These are phyloP conservation scores for Neolamprologus devosi DNA, from an alignment of 2,113 vertebrate species.

Conservation along the genomic window DNA sequence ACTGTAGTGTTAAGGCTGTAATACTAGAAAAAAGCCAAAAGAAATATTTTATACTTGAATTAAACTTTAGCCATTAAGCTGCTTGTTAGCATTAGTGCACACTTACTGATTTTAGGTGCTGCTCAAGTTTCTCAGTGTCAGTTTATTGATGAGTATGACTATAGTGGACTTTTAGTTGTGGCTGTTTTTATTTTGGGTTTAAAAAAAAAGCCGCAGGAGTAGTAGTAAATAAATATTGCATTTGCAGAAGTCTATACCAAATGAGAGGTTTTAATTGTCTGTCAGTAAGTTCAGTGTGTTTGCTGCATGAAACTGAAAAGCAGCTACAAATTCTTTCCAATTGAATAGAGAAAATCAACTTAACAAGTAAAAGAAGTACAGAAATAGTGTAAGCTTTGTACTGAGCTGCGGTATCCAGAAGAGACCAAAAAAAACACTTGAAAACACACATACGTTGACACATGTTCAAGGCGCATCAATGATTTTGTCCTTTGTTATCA, in stretches of 20 bases:
- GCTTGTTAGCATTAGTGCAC: neutral
- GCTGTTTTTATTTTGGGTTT: neutral
- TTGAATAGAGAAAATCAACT: neutral
- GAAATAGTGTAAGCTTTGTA: neutral
- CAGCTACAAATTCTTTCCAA: neutral
- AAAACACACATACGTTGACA: neutral
- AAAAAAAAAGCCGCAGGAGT: neutral
- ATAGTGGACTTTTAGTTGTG: neutral
- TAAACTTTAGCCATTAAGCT: neutral
- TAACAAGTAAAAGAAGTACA: neutral
- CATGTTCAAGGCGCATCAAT: constrained; percentile 37
- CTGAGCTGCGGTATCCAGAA: neutral
- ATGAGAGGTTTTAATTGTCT: neutral
- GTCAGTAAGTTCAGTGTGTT: neutral
- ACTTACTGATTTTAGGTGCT: neutral
- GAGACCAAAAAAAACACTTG: neutral
- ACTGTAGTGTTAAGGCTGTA: neutral
- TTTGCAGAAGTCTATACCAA: neutral
- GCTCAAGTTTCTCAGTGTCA: neutral
- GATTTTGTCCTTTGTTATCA: constrained; percentile 49
- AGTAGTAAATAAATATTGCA: neutral
- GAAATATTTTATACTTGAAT: neutral
- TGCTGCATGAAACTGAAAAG: neutral
- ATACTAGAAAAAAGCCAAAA: neutral
- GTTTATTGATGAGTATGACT: neutral